Evolutionary conservation across 2,888 invertebrate genomes (phyloP).

Genomic region (Urechis unicinctus): DNA sequence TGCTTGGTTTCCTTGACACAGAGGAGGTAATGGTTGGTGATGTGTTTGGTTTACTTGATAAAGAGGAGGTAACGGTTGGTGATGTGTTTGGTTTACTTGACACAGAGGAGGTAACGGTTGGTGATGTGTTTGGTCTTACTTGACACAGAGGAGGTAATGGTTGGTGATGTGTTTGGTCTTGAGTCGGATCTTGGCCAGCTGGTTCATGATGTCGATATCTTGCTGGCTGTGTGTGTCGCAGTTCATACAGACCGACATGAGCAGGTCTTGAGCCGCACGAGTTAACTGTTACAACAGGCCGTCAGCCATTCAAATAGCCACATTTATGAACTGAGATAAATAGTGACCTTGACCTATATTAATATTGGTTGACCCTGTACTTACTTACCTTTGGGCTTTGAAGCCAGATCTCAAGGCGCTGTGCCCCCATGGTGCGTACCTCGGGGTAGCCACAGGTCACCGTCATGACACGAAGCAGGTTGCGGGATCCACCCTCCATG

Average conservation of each 20-base stretch:
- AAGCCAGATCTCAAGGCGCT: conserved; percentile 84
- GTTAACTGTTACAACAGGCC: conserved; percentile 56
- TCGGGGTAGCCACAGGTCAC: conserved; percentile 81
- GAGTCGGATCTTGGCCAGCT: conserved; percentile 79
- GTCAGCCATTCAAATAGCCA: not conserved
- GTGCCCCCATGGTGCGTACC: conserved; percentile 71
- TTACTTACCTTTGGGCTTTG: conserved; percentile 87
- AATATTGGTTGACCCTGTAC: not conserved
- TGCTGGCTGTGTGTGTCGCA: conserved; percentile 63
- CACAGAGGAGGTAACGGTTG: too few relatives aligned
- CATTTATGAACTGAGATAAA: too few relatives aligned
- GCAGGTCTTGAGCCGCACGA: conserved; percentile 82
- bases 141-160: conserved; percentile 81
- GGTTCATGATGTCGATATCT: conserved; percentile 74
- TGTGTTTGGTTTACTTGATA: conserved; percentile 89
- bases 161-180: conserved; percentile 90
- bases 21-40: conserved; percentile 79
- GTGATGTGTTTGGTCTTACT: too few relatives aligned
- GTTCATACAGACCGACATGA: conserved; percentile 86
- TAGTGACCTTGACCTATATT: too few relatives aligned
- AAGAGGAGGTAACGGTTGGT: too few relatives aligned
- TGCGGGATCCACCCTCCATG: conserved; percentile 70
- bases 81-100: too few relatives aligned
- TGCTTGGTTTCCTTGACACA: too few relatives aligned
- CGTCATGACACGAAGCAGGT: conserved; percentile 77